Evolutionary conservation across 2,888 invertebrate species (phyloP).

Genomic region (Acrobeloides nanus): DNA sequence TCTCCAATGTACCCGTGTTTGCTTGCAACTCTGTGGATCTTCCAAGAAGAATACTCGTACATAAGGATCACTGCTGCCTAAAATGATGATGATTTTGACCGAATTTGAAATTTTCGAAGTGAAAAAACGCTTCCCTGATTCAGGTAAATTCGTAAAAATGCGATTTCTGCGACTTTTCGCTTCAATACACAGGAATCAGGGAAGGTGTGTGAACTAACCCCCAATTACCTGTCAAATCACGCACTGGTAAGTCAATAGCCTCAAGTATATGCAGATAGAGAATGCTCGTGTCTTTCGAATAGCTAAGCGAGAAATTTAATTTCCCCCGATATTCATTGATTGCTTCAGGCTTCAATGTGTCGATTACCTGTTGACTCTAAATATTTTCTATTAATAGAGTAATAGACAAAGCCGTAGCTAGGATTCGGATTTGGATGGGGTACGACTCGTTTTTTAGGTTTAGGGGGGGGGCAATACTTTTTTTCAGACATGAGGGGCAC

Average conservation of each 20-base stretch:
- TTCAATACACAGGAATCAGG: neutral
- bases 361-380: constrained; percentile 38
- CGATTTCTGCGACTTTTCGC: too few relatives aligned
- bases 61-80: constrained; percentile 47
- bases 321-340: constrained; percentile 43
- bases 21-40: constrained; percentile 29
- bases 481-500: too few relatives aligned
- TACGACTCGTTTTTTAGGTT: too few relatives aligned
- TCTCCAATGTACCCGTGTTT: constrained; percentile 38
- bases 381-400: too few relatives aligned
- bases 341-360: constrained; percentile 40
- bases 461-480: too few relatives aligned
- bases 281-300: constrained; percentile 37
- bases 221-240: constrained; percentile 45
- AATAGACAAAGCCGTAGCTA: too few relatives aligned
- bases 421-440: too few relatives aligned
- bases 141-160: too few relatives aligned
- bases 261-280: constrained; percentile 42
- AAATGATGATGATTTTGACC: constrained; percentile 9
- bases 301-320: constrained; percentile 46
- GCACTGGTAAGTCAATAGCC: constrained; percentile 47
- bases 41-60: constrained; percentile 45
- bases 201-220: neutral
- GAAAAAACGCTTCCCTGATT: too few relatives aligned
- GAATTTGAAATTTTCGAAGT: too few relatives aligned